Evolutionary conservation across 2,113 vertebrate genomes (phyloP).

Genomic region (Pygoscelis antarcticus): DNA sequence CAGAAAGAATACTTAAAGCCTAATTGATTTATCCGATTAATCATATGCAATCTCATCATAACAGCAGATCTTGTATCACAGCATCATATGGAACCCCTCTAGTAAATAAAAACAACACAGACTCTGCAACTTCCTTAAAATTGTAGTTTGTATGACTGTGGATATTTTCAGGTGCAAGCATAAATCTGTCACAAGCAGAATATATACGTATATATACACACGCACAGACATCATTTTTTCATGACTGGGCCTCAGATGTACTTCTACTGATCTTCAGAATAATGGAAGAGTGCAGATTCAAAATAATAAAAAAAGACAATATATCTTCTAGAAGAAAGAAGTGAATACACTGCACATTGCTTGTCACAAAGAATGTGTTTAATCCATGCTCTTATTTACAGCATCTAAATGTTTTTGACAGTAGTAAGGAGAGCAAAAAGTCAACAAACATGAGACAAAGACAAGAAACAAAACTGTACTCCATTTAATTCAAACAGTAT

Average conservation of each 20-base stretch:
- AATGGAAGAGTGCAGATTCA: slow-evolving; percentile 65
- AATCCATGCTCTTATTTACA: slow-evolving; percentile 75
- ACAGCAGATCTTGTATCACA: not conserved
- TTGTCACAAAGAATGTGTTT: slow-evolving; percentile 74
- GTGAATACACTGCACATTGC: slow-evolving; percentile 40
- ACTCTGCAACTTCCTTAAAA: not conserved
- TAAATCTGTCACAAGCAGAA: not conserved
- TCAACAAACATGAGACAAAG: slow-evolving; percentile 75
- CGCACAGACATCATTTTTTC: not conserved
- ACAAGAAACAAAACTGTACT: slow-evolving; percentile 64
- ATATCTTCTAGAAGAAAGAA: slow-evolving; percentile 67
- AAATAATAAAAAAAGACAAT: slow-evolving; percentile 74
- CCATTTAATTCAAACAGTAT: slow-evolving; percentile 50
- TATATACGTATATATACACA: not conserved
- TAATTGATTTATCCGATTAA: not conserved
- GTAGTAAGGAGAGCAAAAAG: slow-evolving; percentile 73
- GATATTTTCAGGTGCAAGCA: not conserved
- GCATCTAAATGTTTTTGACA: slow-evolving; percentile 72
- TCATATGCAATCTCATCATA: not conserved
- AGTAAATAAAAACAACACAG: not conserved
- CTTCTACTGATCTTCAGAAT: slow-evolving; percentile 51
- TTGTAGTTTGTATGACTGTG: not conserved
- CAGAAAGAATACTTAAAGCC: not conserved
- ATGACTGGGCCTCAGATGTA: slow-evolving; percentile 36
- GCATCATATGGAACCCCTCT: not conserved